Conservation (phyloP, 2,113 vertebrate species). For the Hoplias malabaricus region DNA sequence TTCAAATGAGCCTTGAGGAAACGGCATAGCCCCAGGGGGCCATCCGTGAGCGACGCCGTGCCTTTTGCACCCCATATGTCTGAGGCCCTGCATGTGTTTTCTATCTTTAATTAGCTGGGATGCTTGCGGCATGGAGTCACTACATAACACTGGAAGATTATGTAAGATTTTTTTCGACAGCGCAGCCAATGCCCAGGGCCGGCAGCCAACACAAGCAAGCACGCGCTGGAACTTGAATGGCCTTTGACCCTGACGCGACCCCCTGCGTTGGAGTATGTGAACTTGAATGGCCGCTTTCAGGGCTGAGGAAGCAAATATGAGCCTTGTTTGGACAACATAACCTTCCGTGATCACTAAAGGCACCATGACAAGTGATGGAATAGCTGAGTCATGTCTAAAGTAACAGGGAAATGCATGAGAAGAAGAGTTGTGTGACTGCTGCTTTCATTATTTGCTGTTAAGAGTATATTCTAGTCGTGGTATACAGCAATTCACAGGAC, state of each 20-base stretch:
- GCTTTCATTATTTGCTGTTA: neutral
- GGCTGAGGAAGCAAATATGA: neutral
- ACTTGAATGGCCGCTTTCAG: neutral
- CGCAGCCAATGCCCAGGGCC: conserved; percentile 25
- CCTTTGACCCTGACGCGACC: conserved; percentile 42
- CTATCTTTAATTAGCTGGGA: conserved; percentile 49
- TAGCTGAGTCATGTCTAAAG: neutral
- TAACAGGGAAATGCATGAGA: neutral
- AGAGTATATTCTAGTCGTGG: neutral
- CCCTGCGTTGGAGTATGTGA: neutral
- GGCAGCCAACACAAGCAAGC: conserved; percentile 32
- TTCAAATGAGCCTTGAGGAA: conserved; percentile 28
- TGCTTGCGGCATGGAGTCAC: conserved; percentile 44
- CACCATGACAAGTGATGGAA: neutral
- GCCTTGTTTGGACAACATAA: conserved; percentile 13
- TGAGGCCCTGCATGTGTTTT: conserved; percentile 45
- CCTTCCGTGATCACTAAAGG: neutral
- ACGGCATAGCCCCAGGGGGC: conserved; percentile 12
- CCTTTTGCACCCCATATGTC: conserved; percentile 36
- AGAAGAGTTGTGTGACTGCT: neutral
- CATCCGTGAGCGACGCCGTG: neutral
- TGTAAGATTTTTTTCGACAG: conserved; percentile 38
- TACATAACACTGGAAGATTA: conserved; percentile 45
- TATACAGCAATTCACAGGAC: neutral
- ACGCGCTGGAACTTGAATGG: conserved; percentile 40